Conservation (phyloP, 2,797 vertebrate species). For the Pipistrellus kuhlii region DNA sequence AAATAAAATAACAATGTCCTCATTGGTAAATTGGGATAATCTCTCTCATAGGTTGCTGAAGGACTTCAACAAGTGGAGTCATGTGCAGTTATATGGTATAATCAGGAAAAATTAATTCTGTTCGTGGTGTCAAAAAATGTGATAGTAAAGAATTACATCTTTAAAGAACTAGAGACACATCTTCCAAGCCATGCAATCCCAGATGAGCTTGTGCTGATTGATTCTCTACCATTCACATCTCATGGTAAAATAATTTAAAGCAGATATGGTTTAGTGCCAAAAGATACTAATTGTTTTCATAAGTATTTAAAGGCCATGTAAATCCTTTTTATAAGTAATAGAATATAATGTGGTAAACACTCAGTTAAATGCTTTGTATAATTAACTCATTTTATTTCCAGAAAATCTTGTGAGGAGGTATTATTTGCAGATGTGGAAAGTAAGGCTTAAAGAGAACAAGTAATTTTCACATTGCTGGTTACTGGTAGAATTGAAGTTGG, state of each 20-base stretch:
- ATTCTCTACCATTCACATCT: slow-evolving; percentile 90
- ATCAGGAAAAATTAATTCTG: slow-evolving; percentile 90
- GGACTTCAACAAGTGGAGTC: slow-evolving; percentile 90
- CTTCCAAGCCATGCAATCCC: slow-evolving; percentile 92
- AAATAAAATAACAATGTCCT: not conserved
- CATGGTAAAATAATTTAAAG: slow-evolving; percentile 90
- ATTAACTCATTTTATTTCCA: slow-evolving; percentile 54
- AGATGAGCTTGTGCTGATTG: slow-evolving; percentile 91
- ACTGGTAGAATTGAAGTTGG: not conserved
- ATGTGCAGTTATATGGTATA: slow-evolving; percentile 90
- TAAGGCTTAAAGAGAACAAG: slow-evolving; percentile 5
- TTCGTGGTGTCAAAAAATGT: slow-evolving; percentile 90
- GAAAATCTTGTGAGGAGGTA: not conserved
- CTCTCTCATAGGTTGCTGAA: slow-evolving; percentile 87
- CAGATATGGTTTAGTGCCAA: not conserved
- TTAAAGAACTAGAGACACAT: slow-evolving; percentile 84
- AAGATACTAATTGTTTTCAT: not conserved
- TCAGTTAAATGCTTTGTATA: slow-evolving; percentile 41
- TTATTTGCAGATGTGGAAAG: slow-evolving; percentile 33
- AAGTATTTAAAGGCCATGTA: not conserved
- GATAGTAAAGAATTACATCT: slow-evolving; percentile 83
- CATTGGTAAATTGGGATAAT: slow-evolving; percentile 8
- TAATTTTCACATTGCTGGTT: not conserved
- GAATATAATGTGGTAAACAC: not conserved
- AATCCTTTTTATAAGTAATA: not conserved